phyloP scores from a whole-genome alignment of 2,888 invertebrate species.

The Silvanus unidentatus region DNA sequence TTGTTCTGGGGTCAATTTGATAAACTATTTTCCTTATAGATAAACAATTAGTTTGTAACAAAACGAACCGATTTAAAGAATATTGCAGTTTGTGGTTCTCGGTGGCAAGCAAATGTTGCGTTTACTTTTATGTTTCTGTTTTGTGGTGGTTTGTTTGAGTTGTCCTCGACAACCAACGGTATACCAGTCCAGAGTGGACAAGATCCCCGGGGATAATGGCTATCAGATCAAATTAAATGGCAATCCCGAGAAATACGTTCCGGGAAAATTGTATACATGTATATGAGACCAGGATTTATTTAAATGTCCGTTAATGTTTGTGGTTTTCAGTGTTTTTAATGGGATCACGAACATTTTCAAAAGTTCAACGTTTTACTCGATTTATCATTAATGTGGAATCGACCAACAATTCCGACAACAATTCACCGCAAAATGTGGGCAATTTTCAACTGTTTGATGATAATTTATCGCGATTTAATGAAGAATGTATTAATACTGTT shows the following conservation, averaged over 20 bases:
- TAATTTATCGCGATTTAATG: slow-evolving; percentile 63
- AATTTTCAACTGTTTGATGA: slow-evolving; percentile 66
- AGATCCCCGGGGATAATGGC: slow-evolving; percentile 78
- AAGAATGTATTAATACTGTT: slow-evolving; percentile 79
- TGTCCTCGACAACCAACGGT: slow-evolving; percentile 49
- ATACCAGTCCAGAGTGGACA: slow-evolving; percentile 46
- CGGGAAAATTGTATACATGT: slow-evolving; percentile 77
- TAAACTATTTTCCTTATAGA: too few species aligned
- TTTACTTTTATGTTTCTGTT: too few species aligned
- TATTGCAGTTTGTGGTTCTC: too few species aligned
- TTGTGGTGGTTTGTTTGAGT: background rate
- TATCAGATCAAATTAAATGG: slow-evolving; percentile 77
- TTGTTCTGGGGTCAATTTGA: too few species aligned
- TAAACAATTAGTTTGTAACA: too few species aligned
- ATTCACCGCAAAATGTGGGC: slow-evolving; percentile 56
- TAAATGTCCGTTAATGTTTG: slow-evolving; percentile 3
- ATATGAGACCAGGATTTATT: too few species aligned
- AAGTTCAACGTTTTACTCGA: slow-evolving; percentile 69
- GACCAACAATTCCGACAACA: slow-evolving; percentile 44
- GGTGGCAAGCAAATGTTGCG: too few species aligned
- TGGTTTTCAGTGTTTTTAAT: slow-evolving; percentile 31
- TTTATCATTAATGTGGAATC: slow-evolving; percentile 74
- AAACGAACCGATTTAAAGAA: too few species aligned
- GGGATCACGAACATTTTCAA: slow-evolving; percentile 60
- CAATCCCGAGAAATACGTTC: slow-evolving; percentile 73